phyloP scores from a whole-genome alignment of 2,113 vertebrate genomes.

The Agapornis roseicollis region DNA sequence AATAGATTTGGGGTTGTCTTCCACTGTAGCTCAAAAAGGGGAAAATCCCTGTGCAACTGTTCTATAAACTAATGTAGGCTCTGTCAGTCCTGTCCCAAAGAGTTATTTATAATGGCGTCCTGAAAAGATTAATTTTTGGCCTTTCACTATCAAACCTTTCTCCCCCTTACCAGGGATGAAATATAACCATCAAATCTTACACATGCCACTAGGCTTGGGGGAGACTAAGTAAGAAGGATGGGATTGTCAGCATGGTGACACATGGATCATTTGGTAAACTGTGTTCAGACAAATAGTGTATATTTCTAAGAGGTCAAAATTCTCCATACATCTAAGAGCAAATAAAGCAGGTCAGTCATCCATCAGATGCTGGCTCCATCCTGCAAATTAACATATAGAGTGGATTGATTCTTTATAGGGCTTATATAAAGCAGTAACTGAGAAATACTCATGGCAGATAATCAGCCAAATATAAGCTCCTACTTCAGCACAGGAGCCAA shows the following conservation, averaged over 20 bases:
- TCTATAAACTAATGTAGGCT: background rate
- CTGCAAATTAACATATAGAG: constrained; percentile 37
- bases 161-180: background rate
- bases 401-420: background rate
- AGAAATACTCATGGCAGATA: background rate
- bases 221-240: background rate
- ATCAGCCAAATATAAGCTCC: constrained; percentile 1
- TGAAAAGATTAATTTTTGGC: background rate
- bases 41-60: background rate
- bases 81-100: background rate
- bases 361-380: background rate
- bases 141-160: background rate
- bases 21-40: background rate
- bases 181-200: background rate
- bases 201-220: background rate
- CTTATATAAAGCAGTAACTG: background rate
- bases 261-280: background rate
- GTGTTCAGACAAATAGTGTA: background rate
- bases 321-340: background rate
- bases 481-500: background rate
- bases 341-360: background rate
- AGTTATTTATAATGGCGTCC: background rate
- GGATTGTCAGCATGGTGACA: background rate
- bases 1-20: background rate
- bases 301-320: background rate